These are phyloP conservation scores for Synaphobranchus kaupii DNA, from an alignment of 2,797 vertebrate species.

Conservation along the genomic window DNA sequence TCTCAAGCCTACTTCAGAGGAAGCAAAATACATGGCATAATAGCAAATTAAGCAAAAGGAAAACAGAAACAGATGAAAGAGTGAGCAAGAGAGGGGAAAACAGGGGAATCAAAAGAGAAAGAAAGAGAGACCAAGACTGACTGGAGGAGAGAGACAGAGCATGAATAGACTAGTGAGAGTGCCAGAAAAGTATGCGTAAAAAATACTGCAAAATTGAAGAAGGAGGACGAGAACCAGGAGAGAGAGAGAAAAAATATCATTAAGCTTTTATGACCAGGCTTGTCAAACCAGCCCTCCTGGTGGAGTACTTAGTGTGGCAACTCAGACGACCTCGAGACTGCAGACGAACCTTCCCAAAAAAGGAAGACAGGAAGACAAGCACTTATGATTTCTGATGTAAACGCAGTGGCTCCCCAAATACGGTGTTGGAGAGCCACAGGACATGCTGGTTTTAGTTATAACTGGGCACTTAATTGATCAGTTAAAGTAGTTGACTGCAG, in stretches of 20 bases:
- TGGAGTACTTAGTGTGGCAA: conserved; percentile 5
- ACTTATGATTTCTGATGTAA: neutral
- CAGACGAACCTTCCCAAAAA: neutral
- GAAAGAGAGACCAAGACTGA: neutral
- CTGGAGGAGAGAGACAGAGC: neutral
- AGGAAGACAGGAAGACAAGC: neutral
- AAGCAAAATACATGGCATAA: neutral
- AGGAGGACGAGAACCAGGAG: neutral
- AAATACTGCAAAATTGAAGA: neutral
- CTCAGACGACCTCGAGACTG: conserved; percentile 6
- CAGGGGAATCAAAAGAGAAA: neutral
- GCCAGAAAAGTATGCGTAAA: neutral
- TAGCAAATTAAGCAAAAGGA: neutral
- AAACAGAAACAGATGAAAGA: neutral
- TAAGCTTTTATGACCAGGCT: conserved; percentile 20
- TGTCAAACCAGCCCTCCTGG: neutral
- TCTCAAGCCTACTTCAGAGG: neutral
- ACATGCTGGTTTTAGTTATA: neutral
- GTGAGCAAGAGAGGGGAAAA: neutral
- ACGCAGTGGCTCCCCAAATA: neutral
- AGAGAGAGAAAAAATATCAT: neutral
- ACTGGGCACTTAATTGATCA: too few relatives aligned
- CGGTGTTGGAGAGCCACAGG: neutral
- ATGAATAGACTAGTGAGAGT: neutral
- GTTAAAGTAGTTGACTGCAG: too few relatives aligned